Evolutionary conservation across 2,113 vertebrate species (phyloP), one percentile per base, ranked within the genome.

Genomic region (Prochilodus magdalenae): DNA sequence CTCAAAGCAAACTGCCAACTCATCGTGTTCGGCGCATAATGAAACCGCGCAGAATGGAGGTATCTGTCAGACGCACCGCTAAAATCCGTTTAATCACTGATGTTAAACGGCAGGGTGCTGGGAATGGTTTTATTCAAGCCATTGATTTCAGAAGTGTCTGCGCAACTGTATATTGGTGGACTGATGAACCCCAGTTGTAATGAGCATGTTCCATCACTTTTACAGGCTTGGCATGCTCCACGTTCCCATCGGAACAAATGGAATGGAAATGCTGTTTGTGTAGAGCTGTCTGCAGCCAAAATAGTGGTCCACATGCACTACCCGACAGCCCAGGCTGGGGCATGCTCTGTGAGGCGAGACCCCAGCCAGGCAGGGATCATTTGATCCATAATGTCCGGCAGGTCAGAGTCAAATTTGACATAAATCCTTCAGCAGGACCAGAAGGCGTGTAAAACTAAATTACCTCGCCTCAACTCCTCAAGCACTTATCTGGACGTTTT

Each of bases 191-290:
- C 70, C 33, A 44, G 29, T 53, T 76, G 53, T 66, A 81, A 79
- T 83, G 74, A 81, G 20, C 40, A 13, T 51, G 63, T 82, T 69
- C 29, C 53, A 74, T 86, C 20, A 75, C 72, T 81, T 86, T 85
- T 76, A 81, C 79, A 80, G 60, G 73, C 57, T 51, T 20, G 51
- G 55, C 47, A 67, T 47, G 3, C 10, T 6, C 30, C 40, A 47
- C 84, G 30, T 70, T 84, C 33, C 29, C 65, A 36, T 78, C 62
- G 73, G 73, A 53, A 55, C 80, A 80, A 80, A 80, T 85, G 77
- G 74, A 59, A 87, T n/a, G 73, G 79, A 84, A 80, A 82, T 76
- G 73, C 69, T 83, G 71, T 82, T 83, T 86, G 72, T 69, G 26
- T 33, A 66, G 49, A 36, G 26, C 63, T 69, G 51, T 77, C 22